Percentiles rank a stretch among this genome's conserved stretches.
phyloP scores from a whole-genome alignment of 2,113 vertebrate genomes.

The Sinocyclocheilus grahami region DNA sequence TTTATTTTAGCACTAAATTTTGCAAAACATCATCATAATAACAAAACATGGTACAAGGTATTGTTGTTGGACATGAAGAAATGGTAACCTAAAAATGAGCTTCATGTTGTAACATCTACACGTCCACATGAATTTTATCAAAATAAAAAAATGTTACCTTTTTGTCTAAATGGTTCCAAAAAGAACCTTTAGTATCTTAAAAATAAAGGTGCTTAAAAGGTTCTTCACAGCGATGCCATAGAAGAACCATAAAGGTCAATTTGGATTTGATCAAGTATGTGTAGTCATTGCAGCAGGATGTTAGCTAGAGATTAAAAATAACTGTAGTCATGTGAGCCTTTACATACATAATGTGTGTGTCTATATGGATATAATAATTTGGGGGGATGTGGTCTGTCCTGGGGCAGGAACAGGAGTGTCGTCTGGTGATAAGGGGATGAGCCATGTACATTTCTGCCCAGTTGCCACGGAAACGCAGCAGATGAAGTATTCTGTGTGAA shows the following conservation, averaged over 20 bases:
- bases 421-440: slow-evolving; percentile 50
- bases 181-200: too few relatives aligned
- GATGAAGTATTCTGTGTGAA: slow-evolving; percentile 44
- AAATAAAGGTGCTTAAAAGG: too few relatives aligned
- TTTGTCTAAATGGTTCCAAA: too few relatives aligned
- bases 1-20: too few relatives aligned
- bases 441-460: slow-evolving; percentile 42
- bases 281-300: neutral
- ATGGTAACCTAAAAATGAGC: neutral
- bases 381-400: slow-evolving; percentile 41
- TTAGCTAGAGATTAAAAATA: neutral
- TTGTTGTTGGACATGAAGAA: neutral
- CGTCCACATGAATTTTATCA: neutral
- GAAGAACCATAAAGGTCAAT: neutral
- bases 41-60: neutral
- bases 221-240: too few relatives aligned
- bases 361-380: slow-evolving; percentile 26
- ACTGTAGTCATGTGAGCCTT: neutral
- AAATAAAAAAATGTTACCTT: neutral
- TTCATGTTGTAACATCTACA: neutral
- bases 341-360: neutral
- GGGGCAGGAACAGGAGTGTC: slow-evolving; percentile 47
- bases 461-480: slow-evolving; percentile 59
- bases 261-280: neutral
- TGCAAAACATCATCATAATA: neutral